Evolutionary conservation across 2,113 vertebrate species (phyloP), one percentile per base, ranked within the genome.

Genomic region (Campylorhamphus procurvoides): DNA sequence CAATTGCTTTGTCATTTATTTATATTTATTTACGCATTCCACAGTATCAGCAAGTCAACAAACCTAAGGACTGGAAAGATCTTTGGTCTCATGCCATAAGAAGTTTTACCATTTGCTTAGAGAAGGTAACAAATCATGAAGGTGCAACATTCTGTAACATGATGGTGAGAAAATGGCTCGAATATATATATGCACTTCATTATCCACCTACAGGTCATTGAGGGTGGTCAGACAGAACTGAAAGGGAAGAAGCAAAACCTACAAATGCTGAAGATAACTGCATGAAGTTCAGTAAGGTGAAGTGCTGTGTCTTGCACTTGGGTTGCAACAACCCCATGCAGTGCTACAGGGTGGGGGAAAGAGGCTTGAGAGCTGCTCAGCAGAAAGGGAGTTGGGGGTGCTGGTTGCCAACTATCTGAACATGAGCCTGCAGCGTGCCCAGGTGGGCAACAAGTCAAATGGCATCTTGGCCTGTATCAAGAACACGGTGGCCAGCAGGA

Each of bases 381-480:
- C 37, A n/a, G 12, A 39, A 24, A 0, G 1, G 33, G 33, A 6
- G 28, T 47, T 53, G 53, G 6, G 10, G 19, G 2, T 68, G 24
- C 16, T 60, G 53, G 14, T 4, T 68, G 39, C 29, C 20, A 68
- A 18, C 19, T 33, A 35, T 20, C 29, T 68, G 40, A 35, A 27
- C 47, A 12, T 13, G 20, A 47, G 10, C 62, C 16, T 17, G 1
- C 7, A 14, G 8, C 18, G 29, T 47, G 47, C 6, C 40, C 63
- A 42, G 20, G 9, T 35, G 40, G 29, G n/a, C 71, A 47, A 14
- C 7, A 75, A 53, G 62, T 29, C 19, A 24, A 35, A 4, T 53
- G 39, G 10, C 19, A 25, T 40, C 46, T 39, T 68, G n/a, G 24
- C 20, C 22, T n/a, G 18, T 47, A 10, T 68, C 16, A 89, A 46